Evolutionary conservation across 23 tunicate genomes (phyloP).

Genomic region (Phallusia fumigata): DNA sequence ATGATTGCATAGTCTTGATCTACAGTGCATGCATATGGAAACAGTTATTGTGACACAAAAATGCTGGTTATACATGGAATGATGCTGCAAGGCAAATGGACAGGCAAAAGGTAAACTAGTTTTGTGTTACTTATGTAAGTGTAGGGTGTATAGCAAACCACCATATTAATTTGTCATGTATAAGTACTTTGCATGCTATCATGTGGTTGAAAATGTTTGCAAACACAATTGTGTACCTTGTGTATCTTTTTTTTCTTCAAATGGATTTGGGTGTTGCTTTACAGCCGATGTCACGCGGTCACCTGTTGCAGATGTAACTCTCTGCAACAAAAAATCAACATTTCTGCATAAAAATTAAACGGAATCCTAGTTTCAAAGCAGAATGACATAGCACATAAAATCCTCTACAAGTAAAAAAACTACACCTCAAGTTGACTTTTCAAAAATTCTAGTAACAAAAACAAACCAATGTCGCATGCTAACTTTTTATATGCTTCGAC

Average conservation of each 20-base stretch:
- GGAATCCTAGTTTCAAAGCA: no score
- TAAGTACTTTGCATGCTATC: no score
- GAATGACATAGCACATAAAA: no score
- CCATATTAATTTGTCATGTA: no score
- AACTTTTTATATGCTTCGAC: no score
- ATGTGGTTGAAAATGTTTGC: no score
- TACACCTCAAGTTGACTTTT: no score
- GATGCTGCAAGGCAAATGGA: neutral
- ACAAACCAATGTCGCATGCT: no score
- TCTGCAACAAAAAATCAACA: constrained; percentile 14
- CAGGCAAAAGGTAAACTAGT: neutral
- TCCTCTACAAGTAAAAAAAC: no score
- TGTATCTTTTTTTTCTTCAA: constrained; percentile 10
- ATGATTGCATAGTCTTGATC: constrained; percentile 2
- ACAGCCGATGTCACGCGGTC: constrained; percentile 19
- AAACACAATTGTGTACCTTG: neutral
- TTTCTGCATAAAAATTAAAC: no score
- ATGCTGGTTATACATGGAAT: neutral
- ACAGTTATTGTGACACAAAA: neutral
- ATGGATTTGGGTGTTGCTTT: constrained; percentile 56
- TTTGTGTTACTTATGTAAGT: neutral
- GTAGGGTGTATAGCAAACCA: no score
- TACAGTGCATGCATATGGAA: neutral
- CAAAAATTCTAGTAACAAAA: no score
- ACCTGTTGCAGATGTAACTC: constrained; percentile 17